Base-by-base conservation (phyloP, 1,140 invertebrate species). In the Trialeurodes vaporariorum region DNA sequence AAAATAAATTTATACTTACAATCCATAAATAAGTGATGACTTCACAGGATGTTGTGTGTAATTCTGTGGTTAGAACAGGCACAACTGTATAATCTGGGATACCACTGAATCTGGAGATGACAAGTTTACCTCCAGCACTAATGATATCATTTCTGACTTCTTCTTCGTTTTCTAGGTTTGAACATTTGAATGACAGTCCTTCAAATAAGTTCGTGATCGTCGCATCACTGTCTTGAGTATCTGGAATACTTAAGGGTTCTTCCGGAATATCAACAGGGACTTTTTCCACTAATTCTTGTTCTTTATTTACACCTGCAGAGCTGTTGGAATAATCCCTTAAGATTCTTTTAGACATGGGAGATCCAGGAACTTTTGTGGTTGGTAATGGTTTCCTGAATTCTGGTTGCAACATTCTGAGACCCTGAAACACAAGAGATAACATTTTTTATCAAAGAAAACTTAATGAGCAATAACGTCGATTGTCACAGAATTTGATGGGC, bases 21-120 rank as follows among this genome's bases (percentile, higher is more conserved):
- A 86, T 74, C 72, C 80, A 86, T 24, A 85, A 73, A 70, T 83
- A 76, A 2, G 82, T 84, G 2, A 86, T 82, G 49, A 84, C 75
- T 72, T 85, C 75, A 2, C 78, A 77, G 0, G 80, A 80, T 1
- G 77, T 77, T n/a, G 78, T 70, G 34, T 76, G 77, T 11, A 82
- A 68, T 34, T 68, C 64, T 1, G 72, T 67, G 2, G 76, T 75
- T 9, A 77, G 69, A 17, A 77, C 66, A 23, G 83, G 81, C 0
- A 85, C 79, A 9, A 86, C 76, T 1, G 78, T 81, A 73, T 80
- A 86, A 74, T 86, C 83, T 25, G 83, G 79, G 9, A 81, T 75
- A 68, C 81, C 82, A 2, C 69, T 73, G 25, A 77, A 83, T 22
- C 68, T 76, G 21, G 71, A 72, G 2, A 75, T 68, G 1, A 82